Conservation (phyloP, 1,140 invertebrate genomes). For the Drosophila kepulauana region DNA sequence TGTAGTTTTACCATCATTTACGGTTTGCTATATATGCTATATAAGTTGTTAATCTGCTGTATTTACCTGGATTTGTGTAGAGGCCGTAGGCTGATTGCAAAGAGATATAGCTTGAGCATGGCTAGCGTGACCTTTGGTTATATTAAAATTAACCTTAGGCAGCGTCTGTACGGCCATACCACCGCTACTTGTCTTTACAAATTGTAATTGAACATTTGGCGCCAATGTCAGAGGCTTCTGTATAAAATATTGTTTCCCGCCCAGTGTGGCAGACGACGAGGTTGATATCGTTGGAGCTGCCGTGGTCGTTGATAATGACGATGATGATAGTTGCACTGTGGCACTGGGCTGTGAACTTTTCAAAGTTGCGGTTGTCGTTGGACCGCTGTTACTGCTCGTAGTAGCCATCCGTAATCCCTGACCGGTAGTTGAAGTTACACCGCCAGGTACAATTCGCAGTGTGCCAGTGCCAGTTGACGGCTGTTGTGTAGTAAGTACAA, state of each 20-base stretch:
- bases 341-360: constrained; percentile 57
- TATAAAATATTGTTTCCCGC: constrained; percentile 81
- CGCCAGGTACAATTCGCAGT: constrained; percentile 61
- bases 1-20: too few species aligned
- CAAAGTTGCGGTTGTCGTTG: constrained; percentile 56
- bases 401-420: constrained; percentile 67
- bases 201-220: constrained; percentile 79
- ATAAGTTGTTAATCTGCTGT: too few species aligned
- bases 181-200: constrained; percentile 80
- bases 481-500: constrained; percentile 55
- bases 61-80: constrained; percentile 82
- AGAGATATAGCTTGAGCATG: constrained; percentile 47
- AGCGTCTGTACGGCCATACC: constrained; percentile 78
- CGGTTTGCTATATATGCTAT: too few species aligned
- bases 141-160: constrained; percentile 79
- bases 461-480: constrained; percentile 34
- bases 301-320: too few species aligned
- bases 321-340: constrained; percentile 11
- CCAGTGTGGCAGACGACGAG: constrained; percentile 58
- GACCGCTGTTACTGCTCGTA: constrained; percentile 14
- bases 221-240: constrained; percentile 78
- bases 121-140: constrained; percentile 59
- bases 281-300: constrained; percentile 14
- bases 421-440: constrained; percentile 28
- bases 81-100: constrained; percentile 36